Evolutionary conservation across 2,113 vertebrate genomes (phyloP).

Genomic region (Microcebus tavaratra): DNA sequence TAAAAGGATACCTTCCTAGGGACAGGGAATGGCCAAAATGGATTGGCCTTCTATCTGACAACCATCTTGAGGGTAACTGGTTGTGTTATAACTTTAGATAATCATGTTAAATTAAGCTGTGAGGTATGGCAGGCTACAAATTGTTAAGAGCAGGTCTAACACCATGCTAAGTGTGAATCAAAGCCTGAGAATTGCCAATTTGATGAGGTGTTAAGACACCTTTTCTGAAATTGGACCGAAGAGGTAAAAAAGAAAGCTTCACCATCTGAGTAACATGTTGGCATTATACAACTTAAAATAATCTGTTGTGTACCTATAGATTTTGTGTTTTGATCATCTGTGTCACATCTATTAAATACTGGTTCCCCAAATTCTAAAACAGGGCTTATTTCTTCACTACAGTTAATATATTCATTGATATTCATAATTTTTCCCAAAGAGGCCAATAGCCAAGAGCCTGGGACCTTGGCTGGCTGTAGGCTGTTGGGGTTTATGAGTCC

Average conservation of each 20-base stretch:
- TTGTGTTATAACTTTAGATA: conserved; percentile 28
- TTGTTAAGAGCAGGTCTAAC: conserved; percentile 54
- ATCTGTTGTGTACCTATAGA: background rate
- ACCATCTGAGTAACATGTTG: conserved; percentile 24
- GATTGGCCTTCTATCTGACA: background rate
- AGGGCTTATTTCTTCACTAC: background rate
- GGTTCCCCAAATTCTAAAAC: conserved; percentile 15
- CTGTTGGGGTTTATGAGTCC: background rate
- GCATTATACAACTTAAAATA: conserved; percentile 21
- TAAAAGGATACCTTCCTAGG: background rate
- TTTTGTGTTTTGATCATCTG: conserved; percentile 9
- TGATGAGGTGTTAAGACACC: conserved; percentile 52
- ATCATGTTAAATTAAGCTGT: conserved; percentile 51
- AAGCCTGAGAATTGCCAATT: conserved; percentile 47
- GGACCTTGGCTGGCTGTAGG: background rate
- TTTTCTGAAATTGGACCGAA: conserved; percentile 61
- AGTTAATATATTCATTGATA: background rate
- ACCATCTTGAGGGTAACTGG: background rate
- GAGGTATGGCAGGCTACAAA: conserved; percentile 33
- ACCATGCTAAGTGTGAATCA: conserved; percentile 49
- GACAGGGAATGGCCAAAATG: background rate
- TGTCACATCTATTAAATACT: background rate
- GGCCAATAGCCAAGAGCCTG: background rate
- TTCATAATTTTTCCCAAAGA: background rate
- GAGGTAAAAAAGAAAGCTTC: conserved; percentile 20